Conservation (phyloP, 2,888 invertebrate genomes). For the Lithosia quadra region DNA sequence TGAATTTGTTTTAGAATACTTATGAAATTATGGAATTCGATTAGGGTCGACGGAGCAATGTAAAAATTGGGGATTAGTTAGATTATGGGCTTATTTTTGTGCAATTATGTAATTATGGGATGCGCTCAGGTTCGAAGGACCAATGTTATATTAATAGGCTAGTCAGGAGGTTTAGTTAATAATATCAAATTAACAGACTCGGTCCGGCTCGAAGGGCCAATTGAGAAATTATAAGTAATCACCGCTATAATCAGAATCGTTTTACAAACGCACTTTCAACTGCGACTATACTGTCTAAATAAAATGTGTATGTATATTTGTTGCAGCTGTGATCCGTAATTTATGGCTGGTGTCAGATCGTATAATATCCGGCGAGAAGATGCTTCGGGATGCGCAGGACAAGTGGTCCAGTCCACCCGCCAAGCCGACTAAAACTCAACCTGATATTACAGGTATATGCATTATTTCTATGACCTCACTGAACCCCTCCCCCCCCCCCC, state of each 20-base stretch:
- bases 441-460: slow-evolving; percentile 59
- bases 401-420: slow-evolving; percentile 70
- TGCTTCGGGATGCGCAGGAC: slow-evolving; percentile 81
- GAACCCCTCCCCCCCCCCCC: too few species aligned
- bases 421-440: slow-evolving; percentile 53
- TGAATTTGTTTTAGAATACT: too few species aligned
- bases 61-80: too few species aligned
- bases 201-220: not conserved
- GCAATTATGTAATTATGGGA: not conserved
- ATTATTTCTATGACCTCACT: not conserved
- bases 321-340: slow-evolving; percentile 72
- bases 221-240: too few species aligned
- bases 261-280: not conserved
- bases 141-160: too few species aligned
- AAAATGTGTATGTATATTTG: not conserved
- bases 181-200: not conserved
- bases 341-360: slow-evolving; percentile 79
- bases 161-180: too few species aligned
- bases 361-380: slow-evolving; percentile 77
- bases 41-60: too few species aligned
- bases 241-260: too few species aligned
- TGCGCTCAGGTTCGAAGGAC: not conserved
- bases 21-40: too few species aligned
- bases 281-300: not conserved
- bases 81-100: too few species aligned